Base-by-base conservation (phyloP, 2,888 invertebrate genomes). In the Agrotis clavis region DNA sequence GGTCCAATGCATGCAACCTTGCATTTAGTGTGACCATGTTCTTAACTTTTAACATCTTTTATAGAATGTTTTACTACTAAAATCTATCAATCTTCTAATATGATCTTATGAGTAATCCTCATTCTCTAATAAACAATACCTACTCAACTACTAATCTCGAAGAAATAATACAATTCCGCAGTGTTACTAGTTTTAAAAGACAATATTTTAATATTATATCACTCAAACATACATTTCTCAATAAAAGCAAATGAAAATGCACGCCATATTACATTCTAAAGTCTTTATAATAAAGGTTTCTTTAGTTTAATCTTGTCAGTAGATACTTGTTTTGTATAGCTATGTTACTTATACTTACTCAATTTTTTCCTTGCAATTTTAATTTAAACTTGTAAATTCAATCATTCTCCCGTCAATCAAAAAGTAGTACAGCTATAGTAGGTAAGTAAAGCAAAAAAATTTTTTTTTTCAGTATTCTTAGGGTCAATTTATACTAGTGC, bases 191-290 rank as follows among this genome's bases (percentile, higher is more conserved):
- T 53, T 30, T 56, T 7, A n/a, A 51, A 65, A 35, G 1, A 6
- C 41, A 13, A 45, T 56, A 14, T 47, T 62, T 45, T 51, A 13
- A 56, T 51, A 16, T 45, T 18, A n/a, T n/a, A n/a, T 47, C 14
- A 70, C 25, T 54, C 13, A 25, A 74, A 19, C 47, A 19, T n/a
- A 21, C 19, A 50, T 48, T 54, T 62, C 48, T 54, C 6, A 13
- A 14, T 41, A 16, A 19, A 56, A 41, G 16, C 35, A 7, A 25
- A 65, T 41, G 51, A 65, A 41, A 53, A 41, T 50, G 18, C 61
- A 69, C 25, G 61, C 50, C 69, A 61, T 77, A 68, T 54, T 61
- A 25, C 16, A 77, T 60, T 61, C 35, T 61, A 47, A 30, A 77
- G 18, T 45, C 18, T 60, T 45, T 18, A 21, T n/a, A 47, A 30